phyloP scores from a whole-genome alignment of 35 echinoderm and acorn worm species.

The Anneissia japonica region DNA sequence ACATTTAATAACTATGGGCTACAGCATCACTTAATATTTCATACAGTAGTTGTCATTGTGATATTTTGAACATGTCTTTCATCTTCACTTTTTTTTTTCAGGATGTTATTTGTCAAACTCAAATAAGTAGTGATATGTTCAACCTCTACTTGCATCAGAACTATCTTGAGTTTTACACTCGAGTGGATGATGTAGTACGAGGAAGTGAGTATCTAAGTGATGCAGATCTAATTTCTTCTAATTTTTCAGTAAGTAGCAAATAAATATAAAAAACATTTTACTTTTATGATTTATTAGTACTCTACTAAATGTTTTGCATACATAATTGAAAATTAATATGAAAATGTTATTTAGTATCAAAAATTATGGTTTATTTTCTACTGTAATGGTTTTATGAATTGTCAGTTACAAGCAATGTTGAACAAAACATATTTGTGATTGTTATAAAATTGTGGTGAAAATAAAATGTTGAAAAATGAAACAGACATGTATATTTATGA shows the following conservation, averaged over 20 bases:
- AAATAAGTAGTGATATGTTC: conserved; percentile 88
- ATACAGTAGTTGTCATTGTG: background rate
- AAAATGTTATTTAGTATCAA: too few relatives aligned
- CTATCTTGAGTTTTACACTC: conserved; percentile 85
- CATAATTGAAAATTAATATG: too few relatives aligned
- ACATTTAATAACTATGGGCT: too few relatives aligned
- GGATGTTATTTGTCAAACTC: conserved; percentile 67
- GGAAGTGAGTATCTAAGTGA: conserved; percentile 63
- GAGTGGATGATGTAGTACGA: conserved; percentile 70
- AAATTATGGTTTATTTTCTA: too few relatives aligned
- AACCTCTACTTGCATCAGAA: conserved; percentile 95
- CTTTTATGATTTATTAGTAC: too few relatives aligned
- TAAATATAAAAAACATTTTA: background rate
- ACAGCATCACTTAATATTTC: background rate
- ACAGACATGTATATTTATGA: too few relatives aligned
- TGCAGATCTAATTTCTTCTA: conserved; percentile 64
- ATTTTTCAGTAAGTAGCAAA: conserved; percentile 64
- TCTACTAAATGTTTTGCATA: too few relatives aligned
- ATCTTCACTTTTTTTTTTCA: conserved; percentile 1
- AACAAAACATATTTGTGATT: too few relatives aligned
- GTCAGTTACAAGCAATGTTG: too few relatives aligned
- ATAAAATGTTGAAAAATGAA: too few relatives aligned
- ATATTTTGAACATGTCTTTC: background rate
- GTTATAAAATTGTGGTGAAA: too few relatives aligned
- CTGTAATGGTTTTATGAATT: too few relatives aligned